Percentiles rank a stretch among this genome's conserved stretches.
Conservation (phyloP, 2,113 vertebrate genomes). For the Rhinoptilus africanus region DNA sequence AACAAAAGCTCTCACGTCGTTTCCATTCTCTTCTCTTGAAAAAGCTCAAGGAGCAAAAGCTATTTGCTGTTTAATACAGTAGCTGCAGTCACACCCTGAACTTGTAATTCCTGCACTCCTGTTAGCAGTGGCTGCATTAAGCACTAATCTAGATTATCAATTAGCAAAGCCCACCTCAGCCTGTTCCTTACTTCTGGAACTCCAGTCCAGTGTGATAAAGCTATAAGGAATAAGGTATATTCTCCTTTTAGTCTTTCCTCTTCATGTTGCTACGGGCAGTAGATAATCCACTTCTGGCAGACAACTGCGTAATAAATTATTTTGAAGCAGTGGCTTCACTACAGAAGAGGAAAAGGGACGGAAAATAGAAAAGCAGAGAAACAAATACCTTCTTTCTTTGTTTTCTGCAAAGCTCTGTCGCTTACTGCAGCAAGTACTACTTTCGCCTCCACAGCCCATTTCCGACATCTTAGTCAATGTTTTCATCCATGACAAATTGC, state of each 20-base stretch:
- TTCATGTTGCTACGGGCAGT: neutral
- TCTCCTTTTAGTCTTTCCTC: neutral
- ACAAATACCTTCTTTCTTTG: neutral
- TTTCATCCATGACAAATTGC: constrained; percentile 65
- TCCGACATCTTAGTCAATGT: constrained; percentile 52
- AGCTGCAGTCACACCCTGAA: neutral
- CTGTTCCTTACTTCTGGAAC: neutral
- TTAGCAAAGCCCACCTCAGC: neutral
- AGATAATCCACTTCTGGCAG: neutral
- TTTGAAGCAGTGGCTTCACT: neutral
- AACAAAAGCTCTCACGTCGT: rapidly evolving
- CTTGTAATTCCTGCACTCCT: neutral
- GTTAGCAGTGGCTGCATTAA: neutral
- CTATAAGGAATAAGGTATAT: neutral
- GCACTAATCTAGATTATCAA: neutral
- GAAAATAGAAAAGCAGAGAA: neutral
- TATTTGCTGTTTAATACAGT: neutral
- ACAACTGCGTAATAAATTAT: neutral
- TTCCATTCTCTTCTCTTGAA: neutral
- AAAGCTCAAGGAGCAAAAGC: neutral
- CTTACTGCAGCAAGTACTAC: neutral
- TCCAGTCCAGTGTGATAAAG: neutral
- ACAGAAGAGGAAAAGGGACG: neutral
- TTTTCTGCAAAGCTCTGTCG: neutral
- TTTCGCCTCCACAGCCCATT: constrained; percentile 11